These are phyloP conservation scores for Pseudorasbora parva DNA, from an alignment of 2,113 vertebrate genomes.

Conservation along the genomic window DNA sequence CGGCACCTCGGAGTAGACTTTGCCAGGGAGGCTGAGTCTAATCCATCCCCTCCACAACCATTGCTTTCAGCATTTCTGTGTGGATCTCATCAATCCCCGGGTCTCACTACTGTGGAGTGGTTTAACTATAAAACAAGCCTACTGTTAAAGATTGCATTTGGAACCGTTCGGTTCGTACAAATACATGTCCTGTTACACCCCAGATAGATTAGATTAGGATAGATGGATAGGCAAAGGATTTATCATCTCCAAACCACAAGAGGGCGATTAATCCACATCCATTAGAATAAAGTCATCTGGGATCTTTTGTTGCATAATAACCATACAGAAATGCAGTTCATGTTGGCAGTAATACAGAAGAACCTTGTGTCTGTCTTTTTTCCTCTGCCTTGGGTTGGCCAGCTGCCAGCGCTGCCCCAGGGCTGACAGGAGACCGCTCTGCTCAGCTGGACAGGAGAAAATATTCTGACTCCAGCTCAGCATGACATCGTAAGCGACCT, in stretches of 20 bases:
- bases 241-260: slow-evolving; percentile 14
- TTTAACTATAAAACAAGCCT: too few species aligned
- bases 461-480: slow-evolving; percentile 3
- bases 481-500: neutral
- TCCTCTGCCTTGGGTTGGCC: neutral
- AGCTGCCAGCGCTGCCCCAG: neutral
- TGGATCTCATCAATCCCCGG: too few species aligned
- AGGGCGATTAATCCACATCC: neutral
- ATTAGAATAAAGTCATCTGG: neutral
- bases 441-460: neutral
- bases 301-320: neutral
- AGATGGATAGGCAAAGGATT: too few species aligned
- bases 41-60: too few species aligned
- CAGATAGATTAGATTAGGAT: too few species aligned
- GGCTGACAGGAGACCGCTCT: neutral
- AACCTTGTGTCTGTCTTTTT: neutral
- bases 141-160: too few species aligned
- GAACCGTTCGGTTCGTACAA: too few species aligned
- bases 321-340: neutral
- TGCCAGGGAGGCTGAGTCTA: too few species aligned
- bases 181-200: too few species aligned
- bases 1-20: too few species aligned
- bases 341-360: neutral
- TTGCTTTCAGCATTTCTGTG: too few species aligned
- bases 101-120: too few species aligned